A percentile compares a stretch with the other conserved stretches of the same genome.
phyloP scores from a whole-genome alignment of 23 tunicate genomes.

The Clavelina lepadiformis region DNA sequence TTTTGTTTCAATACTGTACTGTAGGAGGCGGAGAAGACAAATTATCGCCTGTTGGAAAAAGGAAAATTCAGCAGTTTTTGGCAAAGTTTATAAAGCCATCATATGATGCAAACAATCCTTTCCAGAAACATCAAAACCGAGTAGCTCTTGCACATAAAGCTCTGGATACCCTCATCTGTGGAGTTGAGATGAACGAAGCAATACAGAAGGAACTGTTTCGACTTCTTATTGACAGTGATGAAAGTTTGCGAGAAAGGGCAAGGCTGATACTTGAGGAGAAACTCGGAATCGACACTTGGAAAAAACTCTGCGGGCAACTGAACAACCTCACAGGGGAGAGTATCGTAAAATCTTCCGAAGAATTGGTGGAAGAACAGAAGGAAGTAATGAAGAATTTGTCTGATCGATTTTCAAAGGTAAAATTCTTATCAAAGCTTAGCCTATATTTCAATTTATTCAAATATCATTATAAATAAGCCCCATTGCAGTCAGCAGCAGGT shows the following conservation, averaged over 20 bases:
- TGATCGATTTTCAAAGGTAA: no score
- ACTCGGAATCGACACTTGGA: conserved; percentile 38
- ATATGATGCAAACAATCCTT: conserved; percentile 9
- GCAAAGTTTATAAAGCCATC: conserved; percentile 26
- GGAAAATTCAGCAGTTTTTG: conserved; percentile 10
- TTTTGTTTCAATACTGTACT: no score
- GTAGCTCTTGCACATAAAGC: conserved; percentile 46
- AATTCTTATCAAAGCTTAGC: no score
- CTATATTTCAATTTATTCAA: no score
- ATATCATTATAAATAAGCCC: no score
- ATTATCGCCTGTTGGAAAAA: not conserved
- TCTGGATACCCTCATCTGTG: conserved; percentile 28
- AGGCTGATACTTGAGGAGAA: conserved; percentile 33
- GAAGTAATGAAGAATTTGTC: no score
- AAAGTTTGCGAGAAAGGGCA: conserved; percentile 23
- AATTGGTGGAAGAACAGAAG: no score
- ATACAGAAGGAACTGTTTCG: conserved; percentile 34
- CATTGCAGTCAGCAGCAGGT: no score
- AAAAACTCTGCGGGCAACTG: conserved; percentile 24
- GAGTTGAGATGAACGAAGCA: conserved; percentile 5
- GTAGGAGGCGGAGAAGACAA: conserved; percentile 16
- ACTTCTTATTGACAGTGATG: conserved; percentile 26
- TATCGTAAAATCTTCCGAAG: no score
- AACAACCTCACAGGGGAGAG: no score
- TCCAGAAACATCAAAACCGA: conserved; percentile 37